A percentile compares a stretch with the other conserved stretches of the same genome.
These are phyloP conservation scores for Pampusana beccarii DNA, from an alignment of 2,113 vertebrate genomes.

Conservation along the genomic window DNA sequence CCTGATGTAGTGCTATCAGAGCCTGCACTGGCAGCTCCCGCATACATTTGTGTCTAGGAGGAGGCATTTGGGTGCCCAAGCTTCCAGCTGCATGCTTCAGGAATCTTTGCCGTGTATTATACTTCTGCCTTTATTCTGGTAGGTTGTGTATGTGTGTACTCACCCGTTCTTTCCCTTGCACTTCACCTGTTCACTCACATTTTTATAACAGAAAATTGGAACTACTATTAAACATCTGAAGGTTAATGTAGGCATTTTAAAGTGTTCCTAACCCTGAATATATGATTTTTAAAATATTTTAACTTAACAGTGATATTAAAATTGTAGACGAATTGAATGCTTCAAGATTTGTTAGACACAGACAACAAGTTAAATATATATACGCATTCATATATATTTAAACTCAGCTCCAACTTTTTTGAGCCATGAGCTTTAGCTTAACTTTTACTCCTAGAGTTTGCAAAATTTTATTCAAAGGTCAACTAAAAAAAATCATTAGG, in stretches of 20 bases:
- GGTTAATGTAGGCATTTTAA: background rate
- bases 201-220: background rate
- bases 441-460: background rate
- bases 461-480: background rate
- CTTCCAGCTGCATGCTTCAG: background rate
- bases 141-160: background rate
- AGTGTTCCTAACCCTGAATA: background rate
- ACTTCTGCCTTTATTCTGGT: background rate
- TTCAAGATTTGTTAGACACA: background rate
- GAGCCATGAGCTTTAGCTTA: background rate
- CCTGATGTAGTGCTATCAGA: background rate
- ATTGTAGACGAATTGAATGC: background rate
- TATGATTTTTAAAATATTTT: background rate
- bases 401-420: background rate
- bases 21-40: background rate
- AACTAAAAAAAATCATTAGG: background rate
- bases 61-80: background rate
- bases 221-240: background rate
- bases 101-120: background rate
- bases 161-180: background rate
- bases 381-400: background rate
- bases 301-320: background rate
- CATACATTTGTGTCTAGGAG: background rate
- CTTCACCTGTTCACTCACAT: background rate
- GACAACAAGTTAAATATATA: background rate